phyloP scores from a whole-genome alignment of 2,797 vertebrate genomes.

The Botia almorhae region DNA sequence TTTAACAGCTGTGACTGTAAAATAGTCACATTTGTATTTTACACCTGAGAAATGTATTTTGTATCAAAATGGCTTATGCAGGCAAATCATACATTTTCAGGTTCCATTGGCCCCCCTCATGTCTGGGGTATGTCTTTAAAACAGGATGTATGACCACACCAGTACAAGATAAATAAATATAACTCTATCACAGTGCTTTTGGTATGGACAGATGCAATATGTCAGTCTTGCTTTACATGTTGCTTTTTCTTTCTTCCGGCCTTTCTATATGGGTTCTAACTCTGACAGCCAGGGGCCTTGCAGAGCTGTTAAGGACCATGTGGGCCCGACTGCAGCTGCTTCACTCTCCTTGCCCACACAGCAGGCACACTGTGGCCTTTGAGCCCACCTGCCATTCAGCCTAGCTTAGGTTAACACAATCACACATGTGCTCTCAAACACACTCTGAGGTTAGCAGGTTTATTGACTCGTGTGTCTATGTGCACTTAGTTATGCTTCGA shows the following conservation, averaged over 20 bases:
- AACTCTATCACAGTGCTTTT: background rate
- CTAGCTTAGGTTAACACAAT: constrained; percentile 26
- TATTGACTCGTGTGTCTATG: constrained; percentile 4
- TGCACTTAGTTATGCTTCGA: constrained; percentile 12
- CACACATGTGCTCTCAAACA: constrained; percentile 3
- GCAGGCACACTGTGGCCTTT: constrained; percentile 47
- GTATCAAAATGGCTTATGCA: background rate
- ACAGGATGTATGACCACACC: background rate
- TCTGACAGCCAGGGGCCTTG: constrained; percentile 48
- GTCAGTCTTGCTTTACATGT: constrained; percentile 9
- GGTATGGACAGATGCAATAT: constrained; percentile 26
- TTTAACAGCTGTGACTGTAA: background rate
- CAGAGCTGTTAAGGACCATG: constrained; percentile 39
- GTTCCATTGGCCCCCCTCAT: background rate
- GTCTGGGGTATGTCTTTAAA: background rate
- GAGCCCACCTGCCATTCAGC: constrained; percentile 58
- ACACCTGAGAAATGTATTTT: too few species aligned
- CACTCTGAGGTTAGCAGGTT: background rate
- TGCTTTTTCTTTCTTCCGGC: constrained; percentile 48
- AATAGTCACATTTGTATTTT: too few species aligned
- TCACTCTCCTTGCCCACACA: constrained; percentile 50
- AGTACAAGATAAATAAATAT: constrained; percentile 2
- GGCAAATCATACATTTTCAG: background rate
- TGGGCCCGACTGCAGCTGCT: constrained; percentile 50
- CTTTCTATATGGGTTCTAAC: constrained; percentile 26